Percentiles rank a stretch among this genome's conserved stretches.
Conservation (phyloP, 1,140 invertebrate species). For the Grapholita molesta region DNA sequence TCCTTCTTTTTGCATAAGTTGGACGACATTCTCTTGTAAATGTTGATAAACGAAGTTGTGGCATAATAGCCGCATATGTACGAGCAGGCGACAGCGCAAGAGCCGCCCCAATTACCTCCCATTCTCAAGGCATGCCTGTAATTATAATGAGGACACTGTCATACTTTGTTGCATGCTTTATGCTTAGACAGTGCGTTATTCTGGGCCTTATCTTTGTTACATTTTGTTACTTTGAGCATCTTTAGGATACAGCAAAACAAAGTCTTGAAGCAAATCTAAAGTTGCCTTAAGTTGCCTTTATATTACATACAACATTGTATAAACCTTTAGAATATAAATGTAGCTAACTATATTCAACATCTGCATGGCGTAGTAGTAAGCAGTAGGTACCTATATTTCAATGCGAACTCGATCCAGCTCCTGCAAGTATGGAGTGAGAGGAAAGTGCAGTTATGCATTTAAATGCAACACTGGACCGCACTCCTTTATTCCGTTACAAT, state of each 20-base stretch:
- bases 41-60: slow-evolving; percentile 12
- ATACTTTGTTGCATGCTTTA: slow-evolving; percentile 32
- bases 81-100: slow-evolving; percentile 21
- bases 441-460: neutral
- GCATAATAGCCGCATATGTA: neutral
- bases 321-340: no score
- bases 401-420: neutral
- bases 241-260: neutral
- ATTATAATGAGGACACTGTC: slow-evolving; percentile 46
- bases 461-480: neutral
- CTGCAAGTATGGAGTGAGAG: neutral
- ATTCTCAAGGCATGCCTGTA: slow-evolving; percentile 47
- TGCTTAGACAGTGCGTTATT: slow-evolving; percentile 8
- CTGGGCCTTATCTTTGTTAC: neutral
- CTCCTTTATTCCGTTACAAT: neutral
- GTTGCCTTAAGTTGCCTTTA: no score
- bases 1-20: slow-evolving; percentile 4
- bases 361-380: neutral
- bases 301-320: no score
- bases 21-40: neutral
- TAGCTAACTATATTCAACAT: no score
- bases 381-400: neutral
- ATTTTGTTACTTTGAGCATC: no score
- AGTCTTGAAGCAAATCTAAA: neutral
- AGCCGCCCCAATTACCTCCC: slow-evolving; percentile 42